Percentiles rank a stretch among this genome's conserved stretches.
Conservation (phyloP, 2,113 vertebrate genomes). For the Tragulus kanchil region DNA sequence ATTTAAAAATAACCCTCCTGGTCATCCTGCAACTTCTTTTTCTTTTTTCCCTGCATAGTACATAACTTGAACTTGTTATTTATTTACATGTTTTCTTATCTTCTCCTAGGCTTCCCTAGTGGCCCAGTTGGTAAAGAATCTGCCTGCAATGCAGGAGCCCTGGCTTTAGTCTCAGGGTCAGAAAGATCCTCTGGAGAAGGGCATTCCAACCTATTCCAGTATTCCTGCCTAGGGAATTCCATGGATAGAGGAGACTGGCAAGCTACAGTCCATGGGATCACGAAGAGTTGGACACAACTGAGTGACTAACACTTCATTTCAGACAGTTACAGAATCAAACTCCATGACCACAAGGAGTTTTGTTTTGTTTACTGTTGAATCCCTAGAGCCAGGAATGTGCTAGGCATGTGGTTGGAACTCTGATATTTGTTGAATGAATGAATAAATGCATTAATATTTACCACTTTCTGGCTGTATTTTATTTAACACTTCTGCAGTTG, state of each 20-base stretch:
- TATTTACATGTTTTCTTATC: constrained; percentile 12
- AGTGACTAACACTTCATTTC: no score
- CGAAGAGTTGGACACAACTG: no score
- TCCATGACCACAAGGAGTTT: neutral
- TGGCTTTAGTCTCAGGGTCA: no score
- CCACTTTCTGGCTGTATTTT: neutral
- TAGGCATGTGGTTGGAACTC: neutral
- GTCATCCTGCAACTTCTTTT: constrained; percentile 11
- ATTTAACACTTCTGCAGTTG: neutral
- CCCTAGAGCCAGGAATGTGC: constrained; percentile 10
- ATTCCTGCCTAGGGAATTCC: no score
- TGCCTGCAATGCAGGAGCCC: no score
- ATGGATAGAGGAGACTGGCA: no score
- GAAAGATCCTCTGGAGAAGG: no score
- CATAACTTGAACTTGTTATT: constrained; percentile 45
- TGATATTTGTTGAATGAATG: constrained; percentile 9
- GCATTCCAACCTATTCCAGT: no score
- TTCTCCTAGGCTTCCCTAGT: neutral
- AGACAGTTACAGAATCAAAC: neutral
- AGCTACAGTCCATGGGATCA: no score
- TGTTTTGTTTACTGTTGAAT: constrained; percentile 21
- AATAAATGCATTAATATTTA: neutral
- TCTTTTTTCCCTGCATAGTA: neutral
- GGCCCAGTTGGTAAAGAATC: no score
- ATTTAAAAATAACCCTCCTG: constrained; percentile 42